Base-by-base conservation (phyloP, 2,888 invertebrate genomes). In the Apotomis turbidana region DNA sequence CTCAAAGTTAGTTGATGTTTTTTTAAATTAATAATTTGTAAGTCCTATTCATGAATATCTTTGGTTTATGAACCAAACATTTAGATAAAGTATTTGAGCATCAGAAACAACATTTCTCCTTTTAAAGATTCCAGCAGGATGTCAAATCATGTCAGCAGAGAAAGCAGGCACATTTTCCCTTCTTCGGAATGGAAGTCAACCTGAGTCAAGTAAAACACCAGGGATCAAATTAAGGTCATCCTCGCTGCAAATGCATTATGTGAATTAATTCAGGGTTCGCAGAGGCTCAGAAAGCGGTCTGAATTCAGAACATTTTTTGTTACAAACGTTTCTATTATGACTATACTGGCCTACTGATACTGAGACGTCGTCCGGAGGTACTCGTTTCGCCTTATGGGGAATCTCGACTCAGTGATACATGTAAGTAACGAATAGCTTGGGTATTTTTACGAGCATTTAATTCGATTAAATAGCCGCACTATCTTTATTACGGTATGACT, bases 281-380 rank as follows among this genome's bases (percentile, higher is more conserved):
- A 58, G 70, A 77, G 77, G 73, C 79, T 77, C 81, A 78, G 81
- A 80, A 80, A 80, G 78, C 79, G 72, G 74, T 27, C 68, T 78
- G 78, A 81, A 81, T 80, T 76, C 74, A 69, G 75, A 57, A 54
- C 68, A 68, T 78, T 84, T 85, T 85, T 84, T 87, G 80, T 80
- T 57, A 75, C n/a, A 84, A 83, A 84, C 78, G 78, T 70, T 79
- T 79, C 76, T 81, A 83, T 85, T 85, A 84, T 83, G 80, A 78
- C 74, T 67, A 85, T 85, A 80, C 82, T 80, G 77, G 81, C 49
- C 49, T 10, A 49, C 9, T 49, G 49, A 49, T 49, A 9, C 49
- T 12, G 1, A 10, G 10, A 49, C 77, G 78, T 81, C 77, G 78
- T 81, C 78, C 81, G 82, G 77, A 78, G 81, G 78, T 73, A 73